Conservation (phyloP, 64 coral and sea anemone genomes). For the Pachyseris speciosa region DNA sequence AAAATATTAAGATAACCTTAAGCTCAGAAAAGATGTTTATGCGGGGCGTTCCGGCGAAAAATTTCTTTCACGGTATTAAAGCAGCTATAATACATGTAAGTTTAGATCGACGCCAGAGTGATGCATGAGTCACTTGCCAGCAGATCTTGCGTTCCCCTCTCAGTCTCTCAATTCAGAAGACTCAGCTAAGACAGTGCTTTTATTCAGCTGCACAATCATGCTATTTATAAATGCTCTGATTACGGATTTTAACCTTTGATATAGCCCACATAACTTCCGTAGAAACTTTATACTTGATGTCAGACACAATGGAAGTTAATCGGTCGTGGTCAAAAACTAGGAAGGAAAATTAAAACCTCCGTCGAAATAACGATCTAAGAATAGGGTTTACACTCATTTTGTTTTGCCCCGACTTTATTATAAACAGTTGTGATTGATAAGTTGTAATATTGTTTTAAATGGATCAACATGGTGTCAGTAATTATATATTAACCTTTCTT, state of each 20-base stretch:
- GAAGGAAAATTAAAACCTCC: neutral
- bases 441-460: neutral
- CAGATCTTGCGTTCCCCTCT: neutral
- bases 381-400: neutral
- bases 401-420: neutral
- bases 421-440: neutral
- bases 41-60: constrained; percentile 3
- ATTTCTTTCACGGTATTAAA: neutral
- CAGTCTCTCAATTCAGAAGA: neutral
- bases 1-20: neutral
- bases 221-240: neutral
- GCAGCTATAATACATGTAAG: too few species aligned
- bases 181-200: neutral
- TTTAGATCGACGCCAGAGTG: too few species aligned
- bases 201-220: neutral
- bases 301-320: too few species aligned
- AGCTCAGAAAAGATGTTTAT: neutral
- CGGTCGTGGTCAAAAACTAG: neutral
- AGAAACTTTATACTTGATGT: neutral
- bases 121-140: neutral
- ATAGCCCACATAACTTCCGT: neutral
- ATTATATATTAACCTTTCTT: too few species aligned
- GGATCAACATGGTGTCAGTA: too few species aligned
- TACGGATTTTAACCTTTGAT: neutral
- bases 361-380: neutral